Conservation (phyloP, 1,140 invertebrate species). For the Ceratina japonica region DNA sequence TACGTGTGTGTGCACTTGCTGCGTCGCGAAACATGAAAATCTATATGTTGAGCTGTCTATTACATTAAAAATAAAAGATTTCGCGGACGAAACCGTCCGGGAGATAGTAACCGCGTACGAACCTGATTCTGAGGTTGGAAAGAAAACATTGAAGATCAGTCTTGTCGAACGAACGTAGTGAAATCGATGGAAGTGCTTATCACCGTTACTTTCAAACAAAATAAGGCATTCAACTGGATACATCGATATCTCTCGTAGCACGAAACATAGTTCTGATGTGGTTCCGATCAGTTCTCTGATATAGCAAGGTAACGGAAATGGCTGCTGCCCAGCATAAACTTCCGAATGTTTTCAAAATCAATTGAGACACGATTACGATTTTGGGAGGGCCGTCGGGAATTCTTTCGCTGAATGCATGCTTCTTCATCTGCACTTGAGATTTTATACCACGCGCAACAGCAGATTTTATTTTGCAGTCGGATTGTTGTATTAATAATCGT, state of each 20-base stretch:
- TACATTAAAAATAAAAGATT: constrained; percentile 4
- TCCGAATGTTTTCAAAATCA: constrained; percentile 46
- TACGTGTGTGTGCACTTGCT: neutral
- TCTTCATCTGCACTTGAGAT: constrained; percentile 12
- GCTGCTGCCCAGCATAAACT: constrained; percentile 17
- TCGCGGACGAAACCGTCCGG: neutral
- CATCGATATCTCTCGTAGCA: constrained; percentile 15
- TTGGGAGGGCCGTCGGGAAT: neutral
- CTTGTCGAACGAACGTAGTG: neutral
- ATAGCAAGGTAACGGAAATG: constrained; percentile 41
- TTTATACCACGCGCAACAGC: neutral
- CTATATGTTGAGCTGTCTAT: neutral
- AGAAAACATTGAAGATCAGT: constrained; percentile 72
- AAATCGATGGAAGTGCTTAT: constrained; percentile 14
- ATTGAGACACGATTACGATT: neutral
- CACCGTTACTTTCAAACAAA: constrained; percentile 1
- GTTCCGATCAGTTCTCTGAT: neutral
- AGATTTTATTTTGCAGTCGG: constrained; percentile 5
- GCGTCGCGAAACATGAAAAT: neutral
- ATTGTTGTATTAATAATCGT: neutral
- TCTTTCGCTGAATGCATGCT: neutral
- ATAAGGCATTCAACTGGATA: constrained; percentile 25
- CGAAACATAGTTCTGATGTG: constrained; percentile 20
- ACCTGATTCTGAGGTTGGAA: constrained; percentile 78
- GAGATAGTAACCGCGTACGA: constrained; percentile 36